Conservation (phyloP, 2,888 invertebrate genomes). For the Chymomyza caudatula region DNA sequence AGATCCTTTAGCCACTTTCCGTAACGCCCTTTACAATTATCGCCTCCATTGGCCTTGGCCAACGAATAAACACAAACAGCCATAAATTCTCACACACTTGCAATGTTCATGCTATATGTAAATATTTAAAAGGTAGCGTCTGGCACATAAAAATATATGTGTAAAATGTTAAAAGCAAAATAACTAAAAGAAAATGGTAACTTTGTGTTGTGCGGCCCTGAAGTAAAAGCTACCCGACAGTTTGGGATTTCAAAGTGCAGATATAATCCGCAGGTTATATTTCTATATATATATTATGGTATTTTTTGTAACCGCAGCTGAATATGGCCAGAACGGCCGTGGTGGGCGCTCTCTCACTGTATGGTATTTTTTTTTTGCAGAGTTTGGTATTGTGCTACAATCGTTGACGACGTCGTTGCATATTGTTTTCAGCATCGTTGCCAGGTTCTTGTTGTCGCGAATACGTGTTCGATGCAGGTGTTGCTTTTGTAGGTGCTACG, state of each 20-base stretch:
- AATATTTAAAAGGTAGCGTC: constrained; percentile 31
- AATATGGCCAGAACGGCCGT: background rate
- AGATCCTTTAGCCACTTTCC: too few relatives aligned
- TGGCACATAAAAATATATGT: background rate
- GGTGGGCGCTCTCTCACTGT: background rate
- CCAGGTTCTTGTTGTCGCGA: constrained; percentile 15
- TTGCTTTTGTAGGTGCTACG: background rate
- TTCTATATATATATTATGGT: background rate
- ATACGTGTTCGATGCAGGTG: constrained; percentile 14
- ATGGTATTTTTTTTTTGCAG: constrained; percentile 2
- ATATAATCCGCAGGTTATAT: constrained; percentile 54
- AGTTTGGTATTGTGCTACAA: constrained; percentile 36
- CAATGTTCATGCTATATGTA: constrained; percentile 14
- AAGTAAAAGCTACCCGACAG: constrained; percentile 50
- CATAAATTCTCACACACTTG: background rate
- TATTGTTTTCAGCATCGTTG: constrained; percentile 10
- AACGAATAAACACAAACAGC: background rate
- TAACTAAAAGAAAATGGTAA: constrained; percentile 30
- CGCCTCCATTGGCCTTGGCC: too few relatives aligned
- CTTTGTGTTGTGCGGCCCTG: constrained; percentile 19
- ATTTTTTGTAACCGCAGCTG: constrained; percentile 4
- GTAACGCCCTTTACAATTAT: too few relatives aligned
- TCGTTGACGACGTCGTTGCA: constrained; percentile 46
- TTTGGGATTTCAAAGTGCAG: constrained; percentile 49
- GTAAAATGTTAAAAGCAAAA: background rate